Percentiles rank a stretch among this genome's conserved stretches.
Evolutionary conservation across 1,140 invertebrate species (phyloP).

Genomic region (Camponotus floridanus): DNA sequence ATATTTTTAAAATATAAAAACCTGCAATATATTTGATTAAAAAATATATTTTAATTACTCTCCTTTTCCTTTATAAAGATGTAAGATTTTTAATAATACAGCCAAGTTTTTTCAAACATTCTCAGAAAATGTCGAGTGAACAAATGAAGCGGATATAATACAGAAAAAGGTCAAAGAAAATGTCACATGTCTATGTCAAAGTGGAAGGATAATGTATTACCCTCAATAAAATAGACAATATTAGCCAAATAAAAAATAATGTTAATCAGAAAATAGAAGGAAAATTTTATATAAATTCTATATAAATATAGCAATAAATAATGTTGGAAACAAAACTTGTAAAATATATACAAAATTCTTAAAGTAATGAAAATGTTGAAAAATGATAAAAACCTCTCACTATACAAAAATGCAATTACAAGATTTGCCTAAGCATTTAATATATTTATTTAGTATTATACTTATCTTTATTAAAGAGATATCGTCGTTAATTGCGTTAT

Average conservation of each 20-base stretch:
- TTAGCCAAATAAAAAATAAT: background rate
- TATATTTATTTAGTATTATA: background rate
- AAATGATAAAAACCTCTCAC: background rate
- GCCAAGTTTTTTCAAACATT: background rate
- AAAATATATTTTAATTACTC: background rate
- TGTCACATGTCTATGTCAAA: slow-evolving; percentile 36
- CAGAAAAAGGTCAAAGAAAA: slow-evolving; percentile 43
- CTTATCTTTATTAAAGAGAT: background rate
- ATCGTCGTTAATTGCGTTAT: background rate
- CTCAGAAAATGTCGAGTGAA: slow-evolving; percentile 43
- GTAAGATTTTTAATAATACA: slow-evolving; percentile 15
- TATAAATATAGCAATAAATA: background rate
- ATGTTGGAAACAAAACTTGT: background rate
- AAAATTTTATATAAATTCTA: background rate
- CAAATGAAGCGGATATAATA: slow-evolving; percentile 52
- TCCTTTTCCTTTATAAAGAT: background rate
- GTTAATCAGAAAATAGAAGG: background rate
- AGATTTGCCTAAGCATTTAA: background rate
- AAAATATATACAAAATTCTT: background rate
- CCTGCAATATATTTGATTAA: background rate
- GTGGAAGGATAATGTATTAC: slow-evolving; percentile 17
- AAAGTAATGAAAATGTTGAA: background rate
- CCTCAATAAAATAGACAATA: background rate
- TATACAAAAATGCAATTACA: background rate
- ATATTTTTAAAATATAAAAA: background rate